These are phyloP conservation scores for Catocala nupta DNA, from an alignment of 2,888 invertebrate genomes.

Conservation along the genomic window DNA sequence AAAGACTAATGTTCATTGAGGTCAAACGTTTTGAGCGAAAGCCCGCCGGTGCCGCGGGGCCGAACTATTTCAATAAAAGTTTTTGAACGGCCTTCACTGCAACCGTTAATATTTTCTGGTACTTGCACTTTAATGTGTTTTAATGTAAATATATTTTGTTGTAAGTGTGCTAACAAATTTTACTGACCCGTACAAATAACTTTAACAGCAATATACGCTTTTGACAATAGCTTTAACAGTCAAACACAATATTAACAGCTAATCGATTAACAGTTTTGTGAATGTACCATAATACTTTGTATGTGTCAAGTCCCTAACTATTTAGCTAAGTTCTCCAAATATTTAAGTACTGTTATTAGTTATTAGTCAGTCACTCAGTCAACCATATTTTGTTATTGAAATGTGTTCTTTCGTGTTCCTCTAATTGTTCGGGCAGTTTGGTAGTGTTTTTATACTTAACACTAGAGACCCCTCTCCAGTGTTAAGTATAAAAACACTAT, in stretches of 20 bases:
- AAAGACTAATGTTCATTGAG: conserved; percentile 65
- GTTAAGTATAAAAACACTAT: no score
- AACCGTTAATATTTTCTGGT: conserved; percentile 40
- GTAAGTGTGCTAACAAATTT: conserved; percentile 17
- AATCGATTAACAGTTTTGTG: background rate
- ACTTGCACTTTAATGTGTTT: conserved; percentile 19
- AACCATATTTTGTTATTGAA: no score
- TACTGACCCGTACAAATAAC: background rate
- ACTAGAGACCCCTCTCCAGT: no score
- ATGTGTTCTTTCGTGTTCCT: no score
- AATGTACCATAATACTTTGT: background rate
- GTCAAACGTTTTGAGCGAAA: conserved; percentile 58
- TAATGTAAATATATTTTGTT: conserved; percentile 35
- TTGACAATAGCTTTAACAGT: conserved; percentile 2
- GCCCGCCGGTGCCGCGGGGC: conserved; percentile 49
- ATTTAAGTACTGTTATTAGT: no score
- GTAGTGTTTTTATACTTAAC: no score
- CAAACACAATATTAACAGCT: background rate
- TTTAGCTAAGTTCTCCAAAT: no score
- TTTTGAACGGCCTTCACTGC: conserved; percentile 63
- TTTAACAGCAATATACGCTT: background rate
- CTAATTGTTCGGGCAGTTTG: no score
- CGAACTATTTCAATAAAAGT: conserved; percentile 79
- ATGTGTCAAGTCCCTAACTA: no score
- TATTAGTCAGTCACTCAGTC: no score